These are phyloP conservation scores for Cyclophora punctaria DNA, from an alignment of 2,888 invertebrate species.

Conservation along the genomic window DNA sequence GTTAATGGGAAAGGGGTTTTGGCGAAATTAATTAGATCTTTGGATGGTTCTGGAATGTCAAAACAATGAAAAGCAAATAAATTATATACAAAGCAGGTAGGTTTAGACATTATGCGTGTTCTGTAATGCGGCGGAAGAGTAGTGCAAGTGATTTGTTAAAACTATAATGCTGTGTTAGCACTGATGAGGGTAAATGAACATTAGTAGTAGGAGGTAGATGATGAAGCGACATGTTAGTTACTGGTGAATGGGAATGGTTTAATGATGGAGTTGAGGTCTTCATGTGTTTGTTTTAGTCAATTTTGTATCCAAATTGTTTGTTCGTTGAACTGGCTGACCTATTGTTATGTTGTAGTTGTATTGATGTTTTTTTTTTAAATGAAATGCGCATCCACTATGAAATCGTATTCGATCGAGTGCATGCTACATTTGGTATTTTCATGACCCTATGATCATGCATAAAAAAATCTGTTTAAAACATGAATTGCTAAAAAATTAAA, in stretches of 20 bases:
- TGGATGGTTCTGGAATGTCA: conserved; percentile 60
- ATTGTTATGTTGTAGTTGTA: too few species aligned
- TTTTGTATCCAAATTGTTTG: too few species aligned
- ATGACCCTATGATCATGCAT: conserved; percentile 49
- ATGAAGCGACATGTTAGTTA: too few species aligned
- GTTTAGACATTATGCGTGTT: conserved; percentile 23
- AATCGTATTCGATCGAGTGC: conserved; percentile 27
- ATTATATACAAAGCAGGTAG: conserved; percentile 43
- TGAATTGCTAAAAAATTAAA: conserved; percentile 64
- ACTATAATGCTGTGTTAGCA: too few species aligned
- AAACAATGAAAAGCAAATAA: conserved; percentile 60
- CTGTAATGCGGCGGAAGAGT: conserved; percentile 16
- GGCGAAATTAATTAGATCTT: conserved; percentile 46
- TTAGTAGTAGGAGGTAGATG: too few species aligned
- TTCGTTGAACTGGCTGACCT: too few species aligned
- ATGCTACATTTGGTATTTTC: conserved; percentile 39
- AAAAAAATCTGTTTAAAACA: conserved; percentile 37
- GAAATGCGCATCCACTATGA: conserved; percentile 66
- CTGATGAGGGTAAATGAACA: too few species aligned
- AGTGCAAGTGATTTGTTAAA: neutral
- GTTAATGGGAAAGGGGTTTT: conserved; percentile 65
- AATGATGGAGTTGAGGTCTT: too few species aligned
- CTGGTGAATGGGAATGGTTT: too few species aligned
- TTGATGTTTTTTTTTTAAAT: conserved; percentile 37
- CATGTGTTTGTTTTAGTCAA: too few species aligned